phyloP scores from a whole-genome alignment of 2,113 vertebrate species.

The Esox niger region DNA sequence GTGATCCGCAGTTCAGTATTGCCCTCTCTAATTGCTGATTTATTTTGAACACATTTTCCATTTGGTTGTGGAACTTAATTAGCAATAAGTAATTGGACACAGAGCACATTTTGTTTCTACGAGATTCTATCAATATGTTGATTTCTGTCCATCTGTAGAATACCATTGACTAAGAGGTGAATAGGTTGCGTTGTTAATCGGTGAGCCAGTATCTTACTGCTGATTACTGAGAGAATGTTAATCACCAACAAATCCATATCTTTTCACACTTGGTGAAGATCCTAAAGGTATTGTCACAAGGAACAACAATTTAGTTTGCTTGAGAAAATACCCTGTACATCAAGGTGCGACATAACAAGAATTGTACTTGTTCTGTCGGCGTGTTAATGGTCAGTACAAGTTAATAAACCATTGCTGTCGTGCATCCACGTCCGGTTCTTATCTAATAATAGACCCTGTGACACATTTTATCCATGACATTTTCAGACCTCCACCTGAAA shows the following conservation, averaged over 20 bases:
- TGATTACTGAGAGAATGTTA: slow-evolving; percentile 32
- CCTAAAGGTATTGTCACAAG: background rate
- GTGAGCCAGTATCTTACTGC: slow-evolving; percentile 45
- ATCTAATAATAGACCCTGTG: background rate
- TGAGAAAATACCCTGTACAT: slow-evolving; percentile 44
- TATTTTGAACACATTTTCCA: slow-evolving; percentile 53
- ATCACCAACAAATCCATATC: slow-evolving; percentile 20
- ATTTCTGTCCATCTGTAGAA: slow-evolving; percentile 65
- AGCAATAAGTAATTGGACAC: slow-evolving; percentile 59
- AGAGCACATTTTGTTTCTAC: slow-evolving; percentile 62
- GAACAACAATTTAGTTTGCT: slow-evolving; percentile 12
- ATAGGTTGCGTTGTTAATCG: slow-evolving; percentile 53
- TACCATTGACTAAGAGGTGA: slow-evolving; percentile 49
- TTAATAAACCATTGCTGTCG: background rate
- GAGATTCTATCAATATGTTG: slow-evolving; percentile 65
- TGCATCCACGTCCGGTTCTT: background rate
- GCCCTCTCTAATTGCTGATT: slow-evolving; percentile 32
- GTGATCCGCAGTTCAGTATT: slow-evolving; percentile 33
- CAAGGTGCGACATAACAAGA: slow-evolving; percentile 9
- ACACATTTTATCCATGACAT: background rate
- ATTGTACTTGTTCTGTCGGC: background rate
- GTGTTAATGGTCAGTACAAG: background rate
- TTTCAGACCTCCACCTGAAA: slow-evolving; percentile 4
- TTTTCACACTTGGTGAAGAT: slow-evolving; percentile 9
- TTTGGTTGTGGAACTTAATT: slow-evolving; percentile 66